Evolutionary conservation across 2,113 vertebrate genomes (phyloP).

Genomic region (Dasyprocta punctata): DNA sequence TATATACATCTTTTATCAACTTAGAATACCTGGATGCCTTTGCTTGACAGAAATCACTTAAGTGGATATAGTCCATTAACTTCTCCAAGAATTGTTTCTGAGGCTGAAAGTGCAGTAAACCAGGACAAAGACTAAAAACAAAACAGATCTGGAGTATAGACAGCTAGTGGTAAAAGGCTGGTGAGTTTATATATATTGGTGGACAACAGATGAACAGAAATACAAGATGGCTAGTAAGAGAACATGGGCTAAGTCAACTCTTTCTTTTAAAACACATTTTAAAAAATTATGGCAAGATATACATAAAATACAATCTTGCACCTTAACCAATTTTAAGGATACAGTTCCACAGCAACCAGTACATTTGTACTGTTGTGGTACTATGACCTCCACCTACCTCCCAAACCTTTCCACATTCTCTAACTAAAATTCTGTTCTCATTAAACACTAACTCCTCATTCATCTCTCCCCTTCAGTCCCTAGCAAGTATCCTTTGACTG

Average conservation of each 20-base stretch:
- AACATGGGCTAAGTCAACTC: background rate
- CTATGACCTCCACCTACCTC: background rate
- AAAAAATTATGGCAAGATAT: slow-evolving; percentile 11
- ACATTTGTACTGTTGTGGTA: background rate
- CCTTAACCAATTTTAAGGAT: background rate
- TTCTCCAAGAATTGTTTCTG: slow-evolving; percentile 29
- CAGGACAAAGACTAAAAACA: slow-evolving; percentile 32
- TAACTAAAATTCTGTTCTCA: slow-evolving; percentile 13
- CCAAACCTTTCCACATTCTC: background rate
- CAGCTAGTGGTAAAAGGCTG: slow-evolving; percentile 19
- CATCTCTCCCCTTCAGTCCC: background rate
- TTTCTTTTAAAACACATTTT: slow-evolving; percentile 1
- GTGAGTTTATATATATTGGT: background rate
- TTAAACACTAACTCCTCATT: background rate
- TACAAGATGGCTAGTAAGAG: background rate
- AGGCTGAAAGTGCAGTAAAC: slow-evolving; percentile 42
- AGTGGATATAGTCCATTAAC: slow-evolving; percentile 22
- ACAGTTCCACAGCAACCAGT: background rate
- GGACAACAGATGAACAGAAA: background rate
- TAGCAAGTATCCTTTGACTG: background rate
- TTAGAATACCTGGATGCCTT: background rate
- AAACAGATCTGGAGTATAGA: slow-evolving; percentile 5
- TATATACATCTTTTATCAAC: slow-evolving; percentile 36
- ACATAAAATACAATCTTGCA: background rate
- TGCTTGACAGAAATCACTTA: slow-evolving; percentile 44